A percentile compares a stretch with the other conserved stretches of the same genome.
Evolutionary conservation across 2,113 vertebrate species (phyloP).

Genomic region (Malurus melanocephalus): DNA sequence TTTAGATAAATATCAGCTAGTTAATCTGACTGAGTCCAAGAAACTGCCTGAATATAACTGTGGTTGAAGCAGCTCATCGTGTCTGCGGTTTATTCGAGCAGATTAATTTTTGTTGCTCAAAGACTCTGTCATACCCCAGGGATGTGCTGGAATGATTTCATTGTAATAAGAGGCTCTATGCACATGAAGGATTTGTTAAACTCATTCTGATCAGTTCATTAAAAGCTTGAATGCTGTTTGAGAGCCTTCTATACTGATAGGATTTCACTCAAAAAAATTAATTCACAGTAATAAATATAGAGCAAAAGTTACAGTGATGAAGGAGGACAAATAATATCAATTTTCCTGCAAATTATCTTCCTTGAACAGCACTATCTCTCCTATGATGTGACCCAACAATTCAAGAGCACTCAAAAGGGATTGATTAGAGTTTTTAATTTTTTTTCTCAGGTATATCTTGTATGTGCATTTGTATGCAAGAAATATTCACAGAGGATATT

Average conservation of each 20-base stretch:
- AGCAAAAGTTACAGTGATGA: not conserved
- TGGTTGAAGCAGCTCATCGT: not conserved
- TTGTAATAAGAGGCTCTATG: slow-evolving; percentile 20
- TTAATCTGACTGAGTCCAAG: not conserved
- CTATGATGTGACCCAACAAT: not conserved
- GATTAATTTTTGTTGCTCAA: slow-evolving; percentile 40
- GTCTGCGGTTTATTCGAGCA: not conserved
- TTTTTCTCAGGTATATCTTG: not conserved
- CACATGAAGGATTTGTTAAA: slow-evolving; percentile 43
- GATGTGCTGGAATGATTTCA: slow-evolving; percentile 14
- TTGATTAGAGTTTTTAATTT: not conserved
- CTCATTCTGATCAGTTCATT: slow-evolving; percentile 52
- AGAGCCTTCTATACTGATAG: slow-evolving; percentile 11
- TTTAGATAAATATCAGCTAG: slow-evolving; percentile 40
- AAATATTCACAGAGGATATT: not conserved
- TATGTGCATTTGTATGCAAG: not conserved
- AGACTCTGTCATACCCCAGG: not conserved
- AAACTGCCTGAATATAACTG: not conserved
- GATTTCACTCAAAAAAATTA: slow-evolving; percentile 43
- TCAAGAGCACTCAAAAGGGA: not conserved
- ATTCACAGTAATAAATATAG: not conserved
- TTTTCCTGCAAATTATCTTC: not conserved
- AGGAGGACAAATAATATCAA: not conserved
- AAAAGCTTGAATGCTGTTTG: slow-evolving; percentile 43
- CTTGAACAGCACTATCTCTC: not conserved